Base-by-base conservation (phyloP, 2,797 vertebrate genomes). In the Gastrophryne carolinensis region DNA sequence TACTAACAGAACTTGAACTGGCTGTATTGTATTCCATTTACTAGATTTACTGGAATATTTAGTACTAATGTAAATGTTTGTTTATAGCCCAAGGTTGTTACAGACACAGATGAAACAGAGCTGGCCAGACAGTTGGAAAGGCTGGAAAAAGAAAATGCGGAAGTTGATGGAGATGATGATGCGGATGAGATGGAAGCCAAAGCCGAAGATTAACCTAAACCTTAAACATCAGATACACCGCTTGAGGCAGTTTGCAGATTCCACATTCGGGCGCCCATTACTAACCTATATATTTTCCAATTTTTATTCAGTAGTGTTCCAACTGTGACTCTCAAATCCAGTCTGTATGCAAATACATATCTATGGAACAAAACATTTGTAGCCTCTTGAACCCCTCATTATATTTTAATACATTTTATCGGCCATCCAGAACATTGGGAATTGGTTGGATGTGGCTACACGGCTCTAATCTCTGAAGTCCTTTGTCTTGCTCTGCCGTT, bases 121-220 rank as follows among this genome's bases (percentile, higher is more conserved):
- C 93, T 99, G 32, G 95, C 96, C 64, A 89, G 98, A 71, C 97
- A 99, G 79, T 85, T 99, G 83, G 98, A 99, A 86, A 90, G 96
- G 83, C 81, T 99, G 85, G 97, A 99, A 86, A 88, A 95, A 34
- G 98, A 99, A 85, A 99, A 99, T n/a, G 98, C 98, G 0, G 96
- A 99, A 86, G 98, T 99, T 81, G 98, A 99, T 30, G 98, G 98
- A 70, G 98, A 99, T 29, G 98, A 99, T 5, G 98, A 99, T 67
- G 94, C 94, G 0, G 97, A 97, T 80, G 98, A 98, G 88, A 98
- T 98, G 96, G 98, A 99, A 90, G 97, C 95, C 83, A 99, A 98
- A 87, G 85, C 94, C 0, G 98, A 98, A 85, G 98, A 99, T 84
- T 99, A 93, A 90, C 10, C 10, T 27, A 57, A 57, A 39, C 37